Evolutionary conservation across 2,888 invertebrate genomes (phyloP).

Genomic region (Mythimna albipuncta): DNA sequence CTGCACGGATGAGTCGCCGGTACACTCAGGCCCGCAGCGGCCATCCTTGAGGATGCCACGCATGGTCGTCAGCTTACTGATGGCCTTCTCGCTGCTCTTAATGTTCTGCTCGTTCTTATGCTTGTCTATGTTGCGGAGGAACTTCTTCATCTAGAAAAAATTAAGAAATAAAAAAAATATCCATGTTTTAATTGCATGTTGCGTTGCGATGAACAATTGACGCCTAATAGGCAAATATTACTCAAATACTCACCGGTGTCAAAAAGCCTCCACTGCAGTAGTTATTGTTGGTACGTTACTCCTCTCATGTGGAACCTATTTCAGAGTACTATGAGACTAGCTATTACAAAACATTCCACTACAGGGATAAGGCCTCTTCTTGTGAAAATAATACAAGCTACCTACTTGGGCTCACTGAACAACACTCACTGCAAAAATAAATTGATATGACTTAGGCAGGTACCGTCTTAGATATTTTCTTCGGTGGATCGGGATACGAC

Average conservation of each 20-base stretch:
- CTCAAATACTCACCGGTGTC: background rate
- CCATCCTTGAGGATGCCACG: constrained; percentile 86
- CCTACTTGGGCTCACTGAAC: constrained; percentile 14
- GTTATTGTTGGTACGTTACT: background rate
- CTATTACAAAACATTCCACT: background rate
- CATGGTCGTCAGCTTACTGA: constrained; percentile 85
- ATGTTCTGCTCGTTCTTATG: constrained; percentile 83
- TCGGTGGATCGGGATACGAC: constrained; percentile 85
- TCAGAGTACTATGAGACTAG: background rate
- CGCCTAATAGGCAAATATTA: background rate
- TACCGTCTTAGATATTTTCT: constrained; percentile 88
- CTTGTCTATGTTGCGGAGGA: constrained; percentile 87
- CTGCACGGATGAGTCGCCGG: constrained; percentile 83
- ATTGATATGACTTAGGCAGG: constrained; percentile 35
- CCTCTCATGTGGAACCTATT: background rate
- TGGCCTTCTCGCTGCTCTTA: constrained; percentile 79
- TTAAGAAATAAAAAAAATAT: no score
- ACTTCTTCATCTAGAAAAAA: constrained; percentile 84
- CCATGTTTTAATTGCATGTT: background rate
- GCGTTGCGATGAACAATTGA: background rate
- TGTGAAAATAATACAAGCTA: background rate
- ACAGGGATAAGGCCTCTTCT: background rate
- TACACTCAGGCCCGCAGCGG: constrained; percentile 85
- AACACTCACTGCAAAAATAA: constrained; percentile 31
- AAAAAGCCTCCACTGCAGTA: background rate